Percentiles rank a stretch among this genome's conserved stretches.
phyloP scores from a whole-genome alignment of 2,888 invertebrate species.

The Xestia ashworthii region DNA sequence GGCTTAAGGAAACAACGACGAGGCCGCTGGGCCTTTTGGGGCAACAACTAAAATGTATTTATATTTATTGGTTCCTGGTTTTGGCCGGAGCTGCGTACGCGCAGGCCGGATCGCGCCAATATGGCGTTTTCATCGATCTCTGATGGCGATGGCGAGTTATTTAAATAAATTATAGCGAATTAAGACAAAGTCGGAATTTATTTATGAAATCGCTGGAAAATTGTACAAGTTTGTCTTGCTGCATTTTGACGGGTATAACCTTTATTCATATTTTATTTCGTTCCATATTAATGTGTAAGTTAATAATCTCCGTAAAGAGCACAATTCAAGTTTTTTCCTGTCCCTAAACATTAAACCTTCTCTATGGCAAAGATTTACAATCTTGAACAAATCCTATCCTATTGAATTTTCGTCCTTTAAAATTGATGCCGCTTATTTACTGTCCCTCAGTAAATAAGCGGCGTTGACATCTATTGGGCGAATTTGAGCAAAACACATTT shows the following conservation, averaged over 20 bases:
- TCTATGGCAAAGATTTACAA: neutral
- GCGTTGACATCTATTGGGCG: neutral
- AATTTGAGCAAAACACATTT: neutral
- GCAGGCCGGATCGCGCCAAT: slow-evolving; percentile 67
- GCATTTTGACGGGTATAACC: neutral
- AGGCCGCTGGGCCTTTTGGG: slow-evolving; percentile 79
- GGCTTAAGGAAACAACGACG: slow-evolving; percentile 81
- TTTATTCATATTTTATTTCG: slow-evolving; percentile 18
- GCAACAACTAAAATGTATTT: slow-evolving; percentile 81
- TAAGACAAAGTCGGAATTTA: slow-evolving; percentile 49
- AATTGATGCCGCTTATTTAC: neutral
- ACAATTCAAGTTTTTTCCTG: neutral
- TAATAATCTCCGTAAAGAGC: neutral
- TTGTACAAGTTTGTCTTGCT: slow-evolving; percentile 25
- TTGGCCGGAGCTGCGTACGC: slow-evolving; percentile 75
- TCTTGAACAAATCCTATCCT: neutral
- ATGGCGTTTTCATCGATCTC: slow-evolving; percentile 77
- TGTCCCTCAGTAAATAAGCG: too few species aligned
- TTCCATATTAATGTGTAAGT: neutral
- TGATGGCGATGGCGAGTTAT: slow-evolving; percentile 67
- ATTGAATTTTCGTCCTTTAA: neutral
- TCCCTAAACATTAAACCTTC: neutral
- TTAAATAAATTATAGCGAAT: slow-evolving; percentile 66
- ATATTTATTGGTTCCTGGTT: slow-evolving; percentile 84
- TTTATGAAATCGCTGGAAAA: slow-evolving; percentile 54